A percentile compares a stretch with the other conserved stretches of the same genome.
These are phyloP conservation scores for Rousettus madagascariensis DNA, from an alignment of 2,797 vertebrate genomes.

Conservation along the genomic window DNA sequence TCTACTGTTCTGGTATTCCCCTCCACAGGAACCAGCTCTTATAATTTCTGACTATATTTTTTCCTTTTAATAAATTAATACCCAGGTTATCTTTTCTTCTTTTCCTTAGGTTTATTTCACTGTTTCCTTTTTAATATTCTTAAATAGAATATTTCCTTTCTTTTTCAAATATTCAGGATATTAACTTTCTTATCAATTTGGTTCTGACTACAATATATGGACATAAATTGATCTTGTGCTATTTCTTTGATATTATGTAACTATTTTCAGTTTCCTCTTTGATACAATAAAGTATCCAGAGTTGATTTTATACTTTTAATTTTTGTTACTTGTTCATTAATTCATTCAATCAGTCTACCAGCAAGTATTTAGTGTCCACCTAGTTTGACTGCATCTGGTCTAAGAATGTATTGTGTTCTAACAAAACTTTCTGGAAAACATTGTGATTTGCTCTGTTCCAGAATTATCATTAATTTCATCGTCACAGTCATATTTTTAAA, in stretches of 20 bases:
- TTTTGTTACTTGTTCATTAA: slow-evolving; percentile 34
- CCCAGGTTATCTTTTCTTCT: neutral
- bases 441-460: neutral
- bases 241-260: slow-evolving; percentile 31
- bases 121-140: slow-evolving; percentile 1
- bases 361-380: neutral
- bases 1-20: neutral
- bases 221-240: neutral
- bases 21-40: neutral
- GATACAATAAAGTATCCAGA: neutral
- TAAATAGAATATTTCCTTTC: neutral
- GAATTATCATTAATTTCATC: neutral
- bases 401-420: neutral
- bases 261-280: slow-evolving; percentile 17
- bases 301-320: neutral
- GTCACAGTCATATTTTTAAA: neutral
- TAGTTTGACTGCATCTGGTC: neutral
- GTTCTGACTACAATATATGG: neutral
- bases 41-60: neutral
- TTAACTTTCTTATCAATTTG: neutral
- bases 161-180: neutral
- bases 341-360: neutral
- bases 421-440: slow-evolving; percentile 7
- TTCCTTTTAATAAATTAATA: neutral
- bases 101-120: neutral